Percentiles rank a stretch among this genome's conserved stretches.
These are phyloP conservation scores for Mycalesis mineus DNA, from an alignment of 2,888 invertebrate genomes.

Conservation along the genomic window DNA sequence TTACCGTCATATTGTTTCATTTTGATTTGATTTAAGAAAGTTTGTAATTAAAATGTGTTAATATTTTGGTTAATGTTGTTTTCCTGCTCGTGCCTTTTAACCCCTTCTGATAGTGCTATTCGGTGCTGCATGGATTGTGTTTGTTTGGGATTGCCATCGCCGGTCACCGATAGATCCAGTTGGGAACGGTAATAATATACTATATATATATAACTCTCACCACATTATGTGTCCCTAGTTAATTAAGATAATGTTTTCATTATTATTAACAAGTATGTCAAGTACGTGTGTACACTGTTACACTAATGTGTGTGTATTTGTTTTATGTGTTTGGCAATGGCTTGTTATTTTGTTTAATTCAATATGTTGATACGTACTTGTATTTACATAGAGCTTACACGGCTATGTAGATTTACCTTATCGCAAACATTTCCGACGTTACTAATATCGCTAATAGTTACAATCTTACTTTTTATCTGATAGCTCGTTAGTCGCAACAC, in stretches of 20 bases:
- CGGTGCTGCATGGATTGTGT: slow-evolving; percentile 75
- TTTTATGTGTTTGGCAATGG: slow-evolving; percentile 25
- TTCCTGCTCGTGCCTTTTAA: too few relatives aligned
- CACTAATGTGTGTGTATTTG: slow-evolving; percentile 5
- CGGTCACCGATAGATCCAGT: slow-evolving; percentile 69
- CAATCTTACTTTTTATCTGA: slow-evolving; percentile 13
- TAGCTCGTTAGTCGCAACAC: not conserved
- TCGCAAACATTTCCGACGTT: slow-evolving; percentile 15
- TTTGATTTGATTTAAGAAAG: too few relatives aligned
- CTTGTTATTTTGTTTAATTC: slow-evolving; percentile 31
- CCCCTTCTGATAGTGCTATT: slow-evolving; percentile 66
- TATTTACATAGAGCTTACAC: slow-evolving; percentile 16
- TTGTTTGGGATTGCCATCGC: slow-evolving; percentile 72
- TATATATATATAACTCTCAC: not conserved
- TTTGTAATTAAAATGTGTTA: too few relatives aligned
- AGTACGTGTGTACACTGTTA: not conserved
- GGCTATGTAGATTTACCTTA: slow-evolving; percentile 16
- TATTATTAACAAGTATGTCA: not conserved
- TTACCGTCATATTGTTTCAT: too few relatives aligned
- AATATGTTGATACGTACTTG: slow-evolving; percentile 15
- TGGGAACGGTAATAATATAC: slow-evolving; percentile 63
- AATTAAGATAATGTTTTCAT: not conserved
- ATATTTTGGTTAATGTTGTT: too few relatives aligned
- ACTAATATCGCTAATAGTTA: slow-evolving; percentile 8
- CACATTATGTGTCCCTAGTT: too few relatives aligned